Conservation (phyloP, 2,113 vertebrate genomes). For the Naja naja region DNA sequence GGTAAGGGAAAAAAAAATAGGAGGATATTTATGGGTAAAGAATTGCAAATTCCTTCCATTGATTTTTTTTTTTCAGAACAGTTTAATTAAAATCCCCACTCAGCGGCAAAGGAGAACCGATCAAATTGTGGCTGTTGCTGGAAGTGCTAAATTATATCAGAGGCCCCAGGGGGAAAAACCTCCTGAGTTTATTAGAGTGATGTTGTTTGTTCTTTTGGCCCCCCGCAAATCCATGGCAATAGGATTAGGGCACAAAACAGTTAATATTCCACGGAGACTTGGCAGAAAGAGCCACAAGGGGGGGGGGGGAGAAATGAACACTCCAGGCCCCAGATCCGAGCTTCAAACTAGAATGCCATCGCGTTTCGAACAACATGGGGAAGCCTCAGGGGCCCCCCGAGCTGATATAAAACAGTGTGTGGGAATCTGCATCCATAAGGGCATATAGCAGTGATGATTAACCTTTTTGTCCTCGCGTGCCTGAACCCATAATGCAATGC, state of each 20-base stretch:
- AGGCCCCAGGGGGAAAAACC: not conserved
- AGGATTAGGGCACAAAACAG: conserved; percentile 1
- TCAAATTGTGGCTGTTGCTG: not conserved
- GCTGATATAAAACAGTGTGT: not conserved
- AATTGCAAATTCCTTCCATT: not conserved
- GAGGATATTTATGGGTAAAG: not conserved
- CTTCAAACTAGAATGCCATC: not conserved
- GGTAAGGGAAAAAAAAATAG: not conserved
- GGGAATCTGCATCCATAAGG: not conserved
- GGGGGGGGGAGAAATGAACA: not conserved
- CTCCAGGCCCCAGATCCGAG: not conserved
- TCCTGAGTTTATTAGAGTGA: not conserved
- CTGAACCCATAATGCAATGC: no score
- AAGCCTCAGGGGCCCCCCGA: fast-evolving
- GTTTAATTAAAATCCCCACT: conserved; percentile 7
- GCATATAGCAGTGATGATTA: no score
- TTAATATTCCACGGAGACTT: not conserved
- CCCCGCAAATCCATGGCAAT: conserved; percentile 8
- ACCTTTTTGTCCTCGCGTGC: no score
- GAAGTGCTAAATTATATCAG: fast-evolving
- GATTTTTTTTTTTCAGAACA: not conserved
- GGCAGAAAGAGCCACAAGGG: not conserved
- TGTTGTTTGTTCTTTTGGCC: not conserved
- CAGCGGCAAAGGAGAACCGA: not conserved
- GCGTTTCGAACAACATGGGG: fast-evolving